Evolutionary conservation across 2,888 invertebrate species (phyloP).

Genomic region (Cantharis rustica): DNA sequence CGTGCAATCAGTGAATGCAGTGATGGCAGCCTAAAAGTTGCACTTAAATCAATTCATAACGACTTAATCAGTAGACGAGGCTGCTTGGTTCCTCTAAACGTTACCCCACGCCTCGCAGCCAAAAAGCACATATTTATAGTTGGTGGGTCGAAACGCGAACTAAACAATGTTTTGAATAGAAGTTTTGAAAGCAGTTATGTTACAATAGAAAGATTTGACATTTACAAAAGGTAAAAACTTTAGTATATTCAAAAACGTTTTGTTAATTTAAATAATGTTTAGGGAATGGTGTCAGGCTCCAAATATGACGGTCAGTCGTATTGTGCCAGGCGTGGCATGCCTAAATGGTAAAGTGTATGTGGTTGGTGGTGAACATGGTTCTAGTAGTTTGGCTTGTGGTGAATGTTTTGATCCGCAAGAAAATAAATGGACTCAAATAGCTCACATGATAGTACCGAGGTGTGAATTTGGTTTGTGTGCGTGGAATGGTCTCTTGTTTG

Average conservation of each 20-base stretch:
- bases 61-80: conserved; percentile 79
- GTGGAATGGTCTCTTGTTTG: conserved; percentile 80
- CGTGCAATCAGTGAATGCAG: conserved; percentile 76
- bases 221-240: conserved; percentile 65
- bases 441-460: conserved; percentile 80
- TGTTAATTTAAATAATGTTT: neutral
- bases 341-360: conserved; percentile 87
- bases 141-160: conserved; percentile 85
- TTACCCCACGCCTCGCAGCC: conserved; percentile 81
- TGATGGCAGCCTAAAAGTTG: conserved; percentile 78
- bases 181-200: conserved; percentile 80
- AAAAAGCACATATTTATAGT: conserved; percentile 87
- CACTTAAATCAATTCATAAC: conserved; percentile 77
- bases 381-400: conserved; percentile 85
- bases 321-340: conserved; percentile 83
- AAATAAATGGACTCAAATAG: conserved; percentile 49
- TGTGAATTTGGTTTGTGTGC: conserved; percentile 90
- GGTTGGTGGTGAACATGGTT: conserved; percentile 89
- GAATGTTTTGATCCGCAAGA: conserved; percentile 75
- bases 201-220: conserved; percentile 73
- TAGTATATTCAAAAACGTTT: too few relatives aligned
- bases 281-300: conserved; percentile 82
- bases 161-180: conserved; percentile 71
- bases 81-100: conserved; percentile 75
- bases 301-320: conserved; percentile 82